Conservation (phyloP, 1,140 invertebrate genomes). For the Oryctes rhinoceros region DNA sequence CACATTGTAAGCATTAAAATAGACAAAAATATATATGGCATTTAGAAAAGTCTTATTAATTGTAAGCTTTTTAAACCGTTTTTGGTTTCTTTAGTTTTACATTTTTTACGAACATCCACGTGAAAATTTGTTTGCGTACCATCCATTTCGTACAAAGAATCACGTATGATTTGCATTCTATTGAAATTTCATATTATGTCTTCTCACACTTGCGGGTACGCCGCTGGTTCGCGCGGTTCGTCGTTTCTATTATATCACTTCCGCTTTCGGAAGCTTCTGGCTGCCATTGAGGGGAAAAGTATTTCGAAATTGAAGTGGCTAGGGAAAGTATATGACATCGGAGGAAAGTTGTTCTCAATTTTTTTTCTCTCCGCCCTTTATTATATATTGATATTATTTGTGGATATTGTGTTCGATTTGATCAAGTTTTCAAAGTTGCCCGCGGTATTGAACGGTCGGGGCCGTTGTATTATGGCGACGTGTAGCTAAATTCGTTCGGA, state of each 20-base stretch:
- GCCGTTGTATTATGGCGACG: conserved; percentile 3
- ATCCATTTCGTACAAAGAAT: too few species aligned
- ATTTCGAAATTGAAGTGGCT: conserved; percentile 13
- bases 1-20: too few species aligned
- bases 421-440: conserved; percentile 7
- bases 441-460: not conserved
- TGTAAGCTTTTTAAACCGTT: too few species aligned
- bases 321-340: conserved; percentile 11
- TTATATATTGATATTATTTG: conserved; percentile 38
- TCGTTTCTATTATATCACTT: conserved; percentile 21
- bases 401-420: conserved; percentile 32
- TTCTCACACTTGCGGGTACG: not conserved
- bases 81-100: too few species aligned
- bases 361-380: not conserved
- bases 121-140: too few species aligned
- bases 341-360: not conserved
- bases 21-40: too few species aligned
- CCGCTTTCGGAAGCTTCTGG: not conserved
- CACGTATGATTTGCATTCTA: not conserved
- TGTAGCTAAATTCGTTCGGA: not conserved
- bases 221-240: not conserved
- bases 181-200: not conserved
- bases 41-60: too few species aligned
- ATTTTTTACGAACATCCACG: too few species aligned
- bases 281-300: not conserved